phyloP scores from a whole-genome alignment of 2,113 vertebrate species.

The Propithecus coquereli region DNA sequence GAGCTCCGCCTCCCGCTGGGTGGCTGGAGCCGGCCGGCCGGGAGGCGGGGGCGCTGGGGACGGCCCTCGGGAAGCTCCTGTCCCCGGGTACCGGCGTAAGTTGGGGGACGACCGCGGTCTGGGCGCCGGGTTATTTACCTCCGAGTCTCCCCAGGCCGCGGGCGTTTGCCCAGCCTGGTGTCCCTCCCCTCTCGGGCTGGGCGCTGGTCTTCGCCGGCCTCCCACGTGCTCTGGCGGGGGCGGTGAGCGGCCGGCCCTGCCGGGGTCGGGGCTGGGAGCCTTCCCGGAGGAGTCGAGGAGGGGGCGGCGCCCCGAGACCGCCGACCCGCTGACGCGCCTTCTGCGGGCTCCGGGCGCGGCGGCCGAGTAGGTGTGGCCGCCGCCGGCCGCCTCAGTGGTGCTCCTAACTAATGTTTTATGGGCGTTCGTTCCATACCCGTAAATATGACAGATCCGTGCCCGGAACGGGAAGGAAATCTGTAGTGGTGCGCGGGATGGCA shows the following conservation, averaged over 20 bases:
- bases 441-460: neutral
- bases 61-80: neutral
- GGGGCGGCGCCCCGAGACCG: neutral
- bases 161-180: neutral
- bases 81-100: neutral
- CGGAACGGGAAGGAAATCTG: neutral
- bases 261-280: neutral
- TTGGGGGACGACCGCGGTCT: neutral
- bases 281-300: neutral
- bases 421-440: neutral
- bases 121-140: neutral
- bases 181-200: neutral
- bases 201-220: neutral
- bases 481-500: neutral
- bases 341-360: neutral
- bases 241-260: neutral
- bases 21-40: neutral
- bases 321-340: neutral
- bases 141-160: neutral
- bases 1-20: slow-evolving; percentile 1
- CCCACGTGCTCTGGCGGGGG: slow-evolving; percentile 22
- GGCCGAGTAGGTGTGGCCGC: slow-evolving; percentile 63
- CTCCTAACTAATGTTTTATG: neutral
- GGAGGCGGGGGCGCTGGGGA: neutral
- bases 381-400: neutral